These are phyloP conservation scores for Characodon lateralis DNA, from an alignment of 2,797 vertebrate genomes.

Conservation along the genomic window DNA sequence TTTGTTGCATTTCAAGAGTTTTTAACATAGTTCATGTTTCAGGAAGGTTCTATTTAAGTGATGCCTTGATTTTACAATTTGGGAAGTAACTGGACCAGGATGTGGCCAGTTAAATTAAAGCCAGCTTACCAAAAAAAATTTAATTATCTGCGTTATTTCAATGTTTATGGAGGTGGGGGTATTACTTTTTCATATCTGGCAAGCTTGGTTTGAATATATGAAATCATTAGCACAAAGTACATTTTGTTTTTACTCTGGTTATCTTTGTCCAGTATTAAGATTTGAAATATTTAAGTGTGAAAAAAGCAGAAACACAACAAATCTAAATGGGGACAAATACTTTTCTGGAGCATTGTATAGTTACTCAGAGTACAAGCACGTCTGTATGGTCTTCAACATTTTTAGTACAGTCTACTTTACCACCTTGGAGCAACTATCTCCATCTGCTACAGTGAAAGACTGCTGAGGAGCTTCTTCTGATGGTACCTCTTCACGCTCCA, in stretches of 20 bases:
- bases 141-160: too few species aligned
- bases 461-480: conserved; percentile 80
- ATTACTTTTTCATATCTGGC: neutral
- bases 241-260: too few species aligned
- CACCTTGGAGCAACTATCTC: conserved; percentile 86
- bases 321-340: neutral
- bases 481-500: conserved; percentile 81
- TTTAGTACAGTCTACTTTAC: conserved; percentile 88
- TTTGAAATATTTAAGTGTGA: neutral
- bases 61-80: too few species aligned
- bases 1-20: too few species aligned
- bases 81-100: too few species aligned
- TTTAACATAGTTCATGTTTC: too few species aligned
- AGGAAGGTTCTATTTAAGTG: too few species aligned
- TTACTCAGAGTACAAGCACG: conserved; percentile 72
- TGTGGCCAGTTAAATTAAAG: too few species aligned
- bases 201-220: neutral
- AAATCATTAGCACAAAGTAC: too few species aligned
- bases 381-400: conserved; percentile 89
- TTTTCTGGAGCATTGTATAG: neutral
- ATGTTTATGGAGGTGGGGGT: too few species aligned
- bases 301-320: neutral
- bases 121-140: too few species aligned
- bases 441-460: conserved; percentile 73
- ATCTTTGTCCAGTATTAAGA: too few species aligned